Conservation (phyloP, 1,140 invertebrate genomes). For the Elysia chlorotica region DNA sequence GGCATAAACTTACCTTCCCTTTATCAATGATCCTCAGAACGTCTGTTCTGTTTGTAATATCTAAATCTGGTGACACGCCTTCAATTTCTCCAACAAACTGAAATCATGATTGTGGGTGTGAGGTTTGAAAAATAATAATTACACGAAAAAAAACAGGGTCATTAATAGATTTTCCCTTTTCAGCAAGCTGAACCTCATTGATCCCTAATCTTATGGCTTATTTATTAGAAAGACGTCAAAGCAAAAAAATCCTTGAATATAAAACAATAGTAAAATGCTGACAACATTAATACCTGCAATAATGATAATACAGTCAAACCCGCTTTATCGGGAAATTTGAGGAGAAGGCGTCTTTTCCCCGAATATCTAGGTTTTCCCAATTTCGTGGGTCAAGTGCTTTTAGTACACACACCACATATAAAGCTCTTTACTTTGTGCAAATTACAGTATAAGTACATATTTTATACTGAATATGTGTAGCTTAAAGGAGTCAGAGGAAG, state of each 20-base stretch:
- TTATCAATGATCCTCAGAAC: conserved; percentile 57
- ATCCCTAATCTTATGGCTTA: background rate
- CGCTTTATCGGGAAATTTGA: too few species aligned
- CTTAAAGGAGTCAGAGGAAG: too few species aligned
- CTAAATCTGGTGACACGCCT: conserved; percentile 52
- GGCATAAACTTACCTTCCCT: conserved; percentile 55
- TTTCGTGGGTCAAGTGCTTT: too few species aligned
- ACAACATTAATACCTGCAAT: background rate
- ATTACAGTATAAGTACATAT: too few species aligned
- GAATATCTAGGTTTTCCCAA: too few species aligned
- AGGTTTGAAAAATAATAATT: background rate
- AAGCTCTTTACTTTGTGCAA: too few species aligned
- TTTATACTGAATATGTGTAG: too few species aligned
- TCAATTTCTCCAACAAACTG: conserved; percentile 57
- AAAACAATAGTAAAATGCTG: background rate
- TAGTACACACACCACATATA: too few species aligned
- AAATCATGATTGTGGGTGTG: background rate
- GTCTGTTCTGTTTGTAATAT: conserved; percentile 58
- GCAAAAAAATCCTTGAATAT: background rate
- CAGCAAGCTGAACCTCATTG: too few species aligned
- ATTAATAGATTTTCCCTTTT: too few species aligned
- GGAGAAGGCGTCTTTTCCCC: too few species aligned
- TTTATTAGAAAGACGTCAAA: background rate
- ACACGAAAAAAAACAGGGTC: background rate
- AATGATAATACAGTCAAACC: too few species aligned